Evolutionary conservation across 2,113 vertebrate genomes (phyloP), one percentile per base, ranked within the genome.

Genomic region (Daubentonia madagascariensis): DNA sequence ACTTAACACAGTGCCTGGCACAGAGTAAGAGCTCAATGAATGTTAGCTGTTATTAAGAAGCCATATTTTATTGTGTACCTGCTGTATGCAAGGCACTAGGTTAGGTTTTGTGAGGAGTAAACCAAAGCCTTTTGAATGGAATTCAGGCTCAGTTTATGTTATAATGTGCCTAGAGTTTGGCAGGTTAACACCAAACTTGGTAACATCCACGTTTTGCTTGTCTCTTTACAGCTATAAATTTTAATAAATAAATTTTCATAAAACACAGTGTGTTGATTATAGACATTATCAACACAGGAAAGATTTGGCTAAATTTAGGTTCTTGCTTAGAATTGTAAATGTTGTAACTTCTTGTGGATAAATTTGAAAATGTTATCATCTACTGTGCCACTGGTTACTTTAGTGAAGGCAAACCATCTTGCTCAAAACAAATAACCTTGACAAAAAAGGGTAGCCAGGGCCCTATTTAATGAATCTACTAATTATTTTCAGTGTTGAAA

Each of bases 401-500:
- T 94, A 90, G 88, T 96, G 52, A 90, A 50, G 65, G 45, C 43
- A 96, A 88, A 52, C 28, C 72, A 22, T 80, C 70, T 92, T 85
- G 61, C 45, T 91, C 50, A 88, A 90, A 96, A 92, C 70, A 95
- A 97, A 95, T 72, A 88, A 96, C 54, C 59, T 95, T 85, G 76
- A 97, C 50, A 32, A 75, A 94, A 90, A 63, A 45, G 25, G 17
- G 28, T 88, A 37, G 23, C 63, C 45, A 88, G 23, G 25, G 68
- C 87, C 76, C 40, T 67, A 37, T 37, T 76, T 90, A 89, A 54
- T 91, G 72, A 88, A 50, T 52, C 25, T 84, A 1, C 91, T 93
- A 37, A 57, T 78, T 88, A 37, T 50, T 94, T 92, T 93, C 52
- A 25, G 32, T 89, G 30, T 90, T 91, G 67, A 63, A 89, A 78